Conservation (phyloP, 2,797 vertebrate genomes). For the Mycteria americana region DNA sequence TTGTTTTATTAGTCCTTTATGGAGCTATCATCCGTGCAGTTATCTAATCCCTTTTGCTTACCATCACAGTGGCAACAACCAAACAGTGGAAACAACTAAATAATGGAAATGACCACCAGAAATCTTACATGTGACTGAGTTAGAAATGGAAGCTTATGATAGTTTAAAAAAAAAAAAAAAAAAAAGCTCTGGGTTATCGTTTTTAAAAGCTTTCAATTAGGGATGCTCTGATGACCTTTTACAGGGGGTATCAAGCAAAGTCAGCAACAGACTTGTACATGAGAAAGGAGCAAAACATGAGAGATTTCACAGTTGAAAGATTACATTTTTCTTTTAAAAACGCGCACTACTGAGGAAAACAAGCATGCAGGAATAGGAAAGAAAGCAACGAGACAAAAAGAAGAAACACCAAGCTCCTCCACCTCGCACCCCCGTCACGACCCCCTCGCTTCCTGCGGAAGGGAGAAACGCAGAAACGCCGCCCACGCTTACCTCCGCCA, state of each 20-base stretch:
- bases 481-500: accelerated
- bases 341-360: not conserved
- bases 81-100: not conserved
- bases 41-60: not conserved
- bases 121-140: accelerated
- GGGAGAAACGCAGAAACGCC: accelerated
- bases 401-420: accelerated
- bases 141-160: not conserved
- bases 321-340: not conserved
- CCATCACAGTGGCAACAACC: not conserved
- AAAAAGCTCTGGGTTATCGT: accelerated
- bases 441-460: not conserved
- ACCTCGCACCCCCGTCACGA: accelerated
- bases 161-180: not conserved
- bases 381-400: too few species aligned
- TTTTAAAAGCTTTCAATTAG: not conserved
- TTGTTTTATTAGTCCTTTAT: too few species aligned
- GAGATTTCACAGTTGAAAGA: not conserved
- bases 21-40: not conserved
- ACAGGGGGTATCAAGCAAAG: not conserved
- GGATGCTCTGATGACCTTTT: not conserved
- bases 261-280: accelerated
- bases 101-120: not conserved
- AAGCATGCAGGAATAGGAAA: not conserved
- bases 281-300: too few species aligned